Conservation (phyloP, 2,113 vertebrate species). For the Dicerorhinus sumatrensis region DNA sequence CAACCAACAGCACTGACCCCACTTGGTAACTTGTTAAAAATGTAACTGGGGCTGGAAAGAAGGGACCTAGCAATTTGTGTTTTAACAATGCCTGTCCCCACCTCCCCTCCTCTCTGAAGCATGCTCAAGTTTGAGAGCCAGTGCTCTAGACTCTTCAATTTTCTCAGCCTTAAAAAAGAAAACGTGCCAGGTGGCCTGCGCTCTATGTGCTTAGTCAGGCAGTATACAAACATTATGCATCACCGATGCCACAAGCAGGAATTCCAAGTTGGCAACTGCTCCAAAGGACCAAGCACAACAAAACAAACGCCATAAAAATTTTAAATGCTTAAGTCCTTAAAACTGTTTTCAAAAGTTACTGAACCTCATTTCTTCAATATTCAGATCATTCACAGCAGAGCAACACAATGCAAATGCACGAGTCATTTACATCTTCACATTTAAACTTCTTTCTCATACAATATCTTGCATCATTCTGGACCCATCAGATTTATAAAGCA, state of each 20-base stretch:
- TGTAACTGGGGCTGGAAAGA: background rate
- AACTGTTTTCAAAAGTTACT: background rate
- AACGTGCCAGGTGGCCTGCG: background rate
- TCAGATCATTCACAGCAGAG: background rate
- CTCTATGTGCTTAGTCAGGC: background rate
- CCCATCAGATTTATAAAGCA: background rate
- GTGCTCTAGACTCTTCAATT: background rate
- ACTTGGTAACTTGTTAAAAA: conserved; percentile 6
- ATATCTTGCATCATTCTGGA: background rate
- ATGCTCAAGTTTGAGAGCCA: background rate
- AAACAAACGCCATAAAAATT: background rate
- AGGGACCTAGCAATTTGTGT: background rate
- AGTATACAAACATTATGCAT: background rate
- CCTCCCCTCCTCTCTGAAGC: background rate
- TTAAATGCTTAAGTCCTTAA: background rate
- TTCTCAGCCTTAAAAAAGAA: conserved; percentile 22
- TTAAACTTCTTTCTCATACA: background rate
- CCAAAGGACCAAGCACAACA: background rate
- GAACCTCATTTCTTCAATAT: background rate
- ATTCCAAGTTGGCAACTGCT: background rate
- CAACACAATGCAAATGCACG: background rate
- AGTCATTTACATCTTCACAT: background rate
- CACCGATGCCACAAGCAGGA: background rate
- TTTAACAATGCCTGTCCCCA: background rate
- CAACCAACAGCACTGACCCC: background rate